Percentiles rank a stretch among this genome's conserved stretches.
Evolutionary conservation across 2,888 invertebrate species (phyloP).

Genomic region (Synergus laeviventris): DNA sequence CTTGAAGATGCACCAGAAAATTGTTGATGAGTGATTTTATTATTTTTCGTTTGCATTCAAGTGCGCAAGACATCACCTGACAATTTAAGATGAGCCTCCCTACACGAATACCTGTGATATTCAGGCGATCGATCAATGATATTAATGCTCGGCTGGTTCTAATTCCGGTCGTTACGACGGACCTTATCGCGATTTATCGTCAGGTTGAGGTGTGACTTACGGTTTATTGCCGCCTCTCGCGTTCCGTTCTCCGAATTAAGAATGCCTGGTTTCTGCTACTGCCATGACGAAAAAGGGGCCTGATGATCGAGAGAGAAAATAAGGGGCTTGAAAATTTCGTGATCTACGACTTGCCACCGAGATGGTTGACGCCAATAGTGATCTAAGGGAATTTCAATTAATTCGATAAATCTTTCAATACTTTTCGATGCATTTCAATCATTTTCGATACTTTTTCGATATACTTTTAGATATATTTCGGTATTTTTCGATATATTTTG

Average conservation of each 20-base stretch:
- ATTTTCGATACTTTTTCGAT: too few relatives aligned
- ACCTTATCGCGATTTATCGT: conserved; percentile 35
- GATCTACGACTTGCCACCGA: conserved; percentile 36
- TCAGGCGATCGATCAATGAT: conserved; percentile 56
- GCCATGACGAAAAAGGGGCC: conserved; percentile 20
- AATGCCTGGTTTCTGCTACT: conserved; percentile 32
- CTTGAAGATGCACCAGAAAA: background rate
- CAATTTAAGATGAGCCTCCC: conserved; percentile 5
- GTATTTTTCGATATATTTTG: too few relatives aligned
- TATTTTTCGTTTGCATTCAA: background rate
- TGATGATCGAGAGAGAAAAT: conserved; percentile 23
- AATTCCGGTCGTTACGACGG: conserved; percentile 40
- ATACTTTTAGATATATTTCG: too few relatives aligned
- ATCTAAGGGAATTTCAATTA: background rate
- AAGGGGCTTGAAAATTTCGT: conserved; percentile 11
- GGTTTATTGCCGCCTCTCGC: conserved; percentile 33
- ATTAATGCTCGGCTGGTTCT: conserved; percentile 54
- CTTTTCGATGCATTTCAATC: too few relatives aligned
- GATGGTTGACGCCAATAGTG: conserved; percentile 22
- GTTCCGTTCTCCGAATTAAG: conserved; percentile 35
- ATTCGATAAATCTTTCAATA: too few relatives aligned
- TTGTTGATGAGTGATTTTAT: background rate
- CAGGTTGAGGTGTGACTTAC: conserved; percentile 36
- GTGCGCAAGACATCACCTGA: background rate
- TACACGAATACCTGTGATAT: conserved; percentile 9